Evolutionary conservation across 37 sponge, comb jelly and placozoan genomes (phyloP), one percentile per base, ranked within the genome.

Genomic region (Diacarnus erythraeanus): DNA sequence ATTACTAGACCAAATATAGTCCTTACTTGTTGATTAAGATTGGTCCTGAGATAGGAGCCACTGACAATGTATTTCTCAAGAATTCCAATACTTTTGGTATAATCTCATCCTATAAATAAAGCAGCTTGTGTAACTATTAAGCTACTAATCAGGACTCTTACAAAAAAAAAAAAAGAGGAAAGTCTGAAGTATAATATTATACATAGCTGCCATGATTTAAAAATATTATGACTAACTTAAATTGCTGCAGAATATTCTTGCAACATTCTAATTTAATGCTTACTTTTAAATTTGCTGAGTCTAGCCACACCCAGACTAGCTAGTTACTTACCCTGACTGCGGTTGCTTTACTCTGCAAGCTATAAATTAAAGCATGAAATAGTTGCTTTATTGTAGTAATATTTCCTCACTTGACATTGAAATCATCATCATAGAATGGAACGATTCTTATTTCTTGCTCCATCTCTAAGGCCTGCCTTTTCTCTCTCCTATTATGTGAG

Each of bases 401-500:
- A n/a, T n/a, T n/a, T n/a, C n/a, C 66, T 31, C 33, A 65, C 66
- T 65, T 65, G 29, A 3, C 66, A 65, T 65, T 10, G 3, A 65
- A 8, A 30, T 65, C 9, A 10, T 20, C 66, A 5, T 31, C 57
- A 54, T 80, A 80, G 10, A 47, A 8, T 0, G 58, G 71, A 47
- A 33, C 22, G 42, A 83, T 67, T 6, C 84, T 36, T 41, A 83
- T 75, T 15, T 65, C 69, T 26, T 83, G 84, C 64, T 75, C 56
- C 29, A 65, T 65, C 2, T 31, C 2, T 2, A 65, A 10, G 2
- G 84, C 69, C 18, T 68, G 54, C 41, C 84, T 76, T 77, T 64
- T 83, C 43, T 33, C 36, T 33, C 77, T 66, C 25, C 51, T 41
- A 17, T 30, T 35, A 31, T 5, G 30, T 30, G 33, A 3, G 12